Conservation (phyloP, 2,113 vertebrate species). For the Ramphastos sulfuratus region DNA sequence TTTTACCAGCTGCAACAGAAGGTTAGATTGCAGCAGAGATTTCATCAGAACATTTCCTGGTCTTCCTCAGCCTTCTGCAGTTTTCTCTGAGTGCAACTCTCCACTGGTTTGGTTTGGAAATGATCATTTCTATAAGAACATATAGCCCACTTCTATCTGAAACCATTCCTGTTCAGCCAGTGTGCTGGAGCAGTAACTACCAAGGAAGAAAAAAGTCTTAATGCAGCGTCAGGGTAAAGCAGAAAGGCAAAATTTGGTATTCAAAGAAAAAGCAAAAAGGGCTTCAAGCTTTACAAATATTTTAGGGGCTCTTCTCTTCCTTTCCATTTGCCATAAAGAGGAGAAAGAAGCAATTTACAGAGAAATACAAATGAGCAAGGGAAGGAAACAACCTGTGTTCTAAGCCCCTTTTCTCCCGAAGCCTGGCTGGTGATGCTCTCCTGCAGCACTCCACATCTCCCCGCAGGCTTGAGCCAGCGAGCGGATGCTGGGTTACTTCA, state of each 20-base stretch:
- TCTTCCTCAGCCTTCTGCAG: background rate
- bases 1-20: background rate
- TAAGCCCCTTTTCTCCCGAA: background rate
- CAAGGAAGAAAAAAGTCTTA: background rate
- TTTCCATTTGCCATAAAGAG: background rate
- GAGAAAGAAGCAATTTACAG: background rate
- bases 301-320: background rate
- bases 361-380: constrained; percentile 30
- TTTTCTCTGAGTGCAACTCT: background rate
- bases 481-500: constrained; percentile 21
- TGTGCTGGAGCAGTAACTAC: background rate
- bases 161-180: background rate
- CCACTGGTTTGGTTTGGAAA: background rate
- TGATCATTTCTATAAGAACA: background rate
- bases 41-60: background rate
- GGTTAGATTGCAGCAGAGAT: background rate
- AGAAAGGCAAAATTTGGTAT: background rate
- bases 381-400: background rate
- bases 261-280: background rate
- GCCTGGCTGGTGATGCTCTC: background rate
- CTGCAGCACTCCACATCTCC: background rate
- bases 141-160: background rate
- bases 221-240: background rate
- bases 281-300: background rate
- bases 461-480: background rate